A percentile compares a stretch with the other conserved stretches of the same genome.
These are phyloP conservation scores for Xyliphius kryptos DNA, from an alignment of 2,113 vertebrate species.

Conservation along the genomic window DNA sequence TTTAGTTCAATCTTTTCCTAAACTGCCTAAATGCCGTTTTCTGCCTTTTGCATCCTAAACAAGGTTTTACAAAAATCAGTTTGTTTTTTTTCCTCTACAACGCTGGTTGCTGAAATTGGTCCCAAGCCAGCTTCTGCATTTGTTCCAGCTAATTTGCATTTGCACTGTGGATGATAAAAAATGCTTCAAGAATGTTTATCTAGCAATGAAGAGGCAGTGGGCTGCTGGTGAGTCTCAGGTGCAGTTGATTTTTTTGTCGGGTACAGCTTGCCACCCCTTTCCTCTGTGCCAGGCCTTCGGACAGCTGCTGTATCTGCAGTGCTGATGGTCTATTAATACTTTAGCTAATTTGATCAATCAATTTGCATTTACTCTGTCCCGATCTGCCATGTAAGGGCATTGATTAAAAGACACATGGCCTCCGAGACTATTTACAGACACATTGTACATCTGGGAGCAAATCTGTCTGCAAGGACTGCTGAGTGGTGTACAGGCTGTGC, in stretches of 20 bases:
- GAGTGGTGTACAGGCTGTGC: conserved; percentile 14
- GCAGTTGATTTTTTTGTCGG: conserved; percentile 47
- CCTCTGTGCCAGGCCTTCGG: conserved; percentile 46
- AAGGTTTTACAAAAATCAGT: conserved; percentile 19
- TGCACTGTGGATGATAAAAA: conserved; percentile 38
- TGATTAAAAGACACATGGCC: conserved; percentile 67
- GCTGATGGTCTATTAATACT: conserved; percentile 69
- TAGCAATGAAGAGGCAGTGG: conserved; percentile 14
- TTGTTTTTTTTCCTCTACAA: conserved; percentile 4
- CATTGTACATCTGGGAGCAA: conserved; percentile 27
- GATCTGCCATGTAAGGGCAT: conserved; percentile 52
- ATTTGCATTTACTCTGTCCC: conserved; percentile 64
- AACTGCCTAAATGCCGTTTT: neutral
- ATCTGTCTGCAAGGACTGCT: conserved; percentile 43
- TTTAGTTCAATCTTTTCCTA: too few relatives aligned
- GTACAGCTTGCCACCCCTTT: conserved; percentile 55
- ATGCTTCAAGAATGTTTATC: conserved; percentile 32
- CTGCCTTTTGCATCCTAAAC: conserved; percentile 1
- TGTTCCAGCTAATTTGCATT: conserved; percentile 37
- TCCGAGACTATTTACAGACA: conserved; percentile 34
- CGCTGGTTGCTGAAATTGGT: conserved; percentile 23
- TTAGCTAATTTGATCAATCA: conserved; percentile 67
- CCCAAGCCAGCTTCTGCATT: conserved; percentile 30
- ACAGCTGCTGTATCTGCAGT: conserved; percentile 68
- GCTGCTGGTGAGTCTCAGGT: conserved; percentile 37